Evolutionary conservation across 2,888 invertebrate genomes (phyloP).

Genomic region (Lithophane socia): DNA sequence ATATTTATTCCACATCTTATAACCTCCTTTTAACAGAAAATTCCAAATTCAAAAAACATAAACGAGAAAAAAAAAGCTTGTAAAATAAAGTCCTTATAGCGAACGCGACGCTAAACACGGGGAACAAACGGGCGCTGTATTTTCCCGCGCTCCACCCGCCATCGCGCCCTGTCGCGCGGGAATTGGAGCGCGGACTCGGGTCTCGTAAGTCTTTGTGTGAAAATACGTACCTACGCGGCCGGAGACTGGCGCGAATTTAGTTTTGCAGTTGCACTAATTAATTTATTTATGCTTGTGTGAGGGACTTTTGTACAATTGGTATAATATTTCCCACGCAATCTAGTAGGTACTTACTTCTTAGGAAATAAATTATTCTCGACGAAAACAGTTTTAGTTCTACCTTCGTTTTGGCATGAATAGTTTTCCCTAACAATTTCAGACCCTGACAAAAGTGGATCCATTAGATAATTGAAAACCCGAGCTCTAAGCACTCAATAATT

Average conservation of each 20-base stretch:
- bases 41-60: slow-evolving; percentile 36
- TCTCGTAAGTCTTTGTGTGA: slow-evolving; percentile 63
- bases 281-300: slow-evolving; percentile 8
- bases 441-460: slow-evolving; percentile 40
- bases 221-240: slow-evolving; percentile 52
- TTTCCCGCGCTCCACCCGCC: slow-evolving; percentile 65
- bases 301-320: neutral
- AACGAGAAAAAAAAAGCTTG: slow-evolving; percentile 42
- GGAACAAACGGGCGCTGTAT: slow-evolving; percentile 58
- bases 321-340: slow-evolving; percentile 2
- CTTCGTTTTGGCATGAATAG: slow-evolving; percentile 15
- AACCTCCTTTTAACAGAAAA: slow-evolving; percentile 21
- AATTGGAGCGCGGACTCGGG: slow-evolving; percentile 65
- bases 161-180: slow-evolving; percentile 64
- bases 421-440: slow-evolving; percentile 14
- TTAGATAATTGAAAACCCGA: slow-evolving; percentile 48
- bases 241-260: slow-evolving; percentile 46
- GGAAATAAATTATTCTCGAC: neutral
- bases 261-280: slow-evolving; percentile 41
- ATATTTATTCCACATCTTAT: slow-evolving; percentile 33
- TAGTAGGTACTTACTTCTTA: neutral
- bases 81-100: slow-evolving; percentile 62
- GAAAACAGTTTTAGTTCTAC: neutral
- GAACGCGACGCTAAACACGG: slow-evolving; percentile 61
- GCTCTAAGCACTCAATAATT: slow-evolving; percentile 57